phyloP scores from a whole-genome alignment of 2,888 invertebrate species.

The Cantharis lateralis region DNA sequence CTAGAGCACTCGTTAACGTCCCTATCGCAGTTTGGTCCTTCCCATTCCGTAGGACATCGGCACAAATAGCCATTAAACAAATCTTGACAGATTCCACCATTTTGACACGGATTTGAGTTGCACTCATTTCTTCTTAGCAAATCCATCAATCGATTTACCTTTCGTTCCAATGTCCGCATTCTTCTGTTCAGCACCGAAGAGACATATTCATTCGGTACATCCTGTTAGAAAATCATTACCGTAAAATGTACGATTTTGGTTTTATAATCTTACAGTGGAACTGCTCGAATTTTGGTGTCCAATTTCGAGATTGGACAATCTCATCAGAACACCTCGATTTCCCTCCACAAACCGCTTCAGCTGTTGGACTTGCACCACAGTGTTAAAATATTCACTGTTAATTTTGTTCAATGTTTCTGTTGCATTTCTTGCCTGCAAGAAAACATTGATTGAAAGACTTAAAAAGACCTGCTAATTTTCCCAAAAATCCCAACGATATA shows the following conservation, averaged over 20 bases:
- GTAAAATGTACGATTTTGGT: neutral
- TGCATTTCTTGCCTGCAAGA: conserved; percentile 56
- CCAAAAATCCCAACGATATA: too few relatives aligned
- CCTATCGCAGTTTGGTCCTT: conserved; percentile 66
- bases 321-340: conserved; percentile 33
- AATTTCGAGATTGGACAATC: conserved; percentile 36
- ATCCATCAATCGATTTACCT: conserved; percentile 51
- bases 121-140: conserved; percentile 68
- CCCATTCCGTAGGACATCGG: conserved; percentile 76
- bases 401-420: conserved; percentile 50
- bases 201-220: neutral
- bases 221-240: neutral
- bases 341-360: conserved; percentile 41
- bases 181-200: conserved; percentile 44
- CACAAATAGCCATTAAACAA: conserved; percentile 74
- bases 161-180: conserved; percentile 55
- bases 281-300: conserved; percentile 23
- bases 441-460: too few relatives aligned
- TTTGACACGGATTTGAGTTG: conserved; percentile 74
- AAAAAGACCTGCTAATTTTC: too few relatives aligned
- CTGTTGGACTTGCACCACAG: conserved; percentile 39
- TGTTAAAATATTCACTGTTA: conserved; percentile 39
- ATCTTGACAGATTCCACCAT: conserved; percentile 83
- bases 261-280: neutral
- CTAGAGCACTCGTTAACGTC: conserved; percentile 89